Evolutionary conservation across 2,888 invertebrate species (phyloP), one percentile per base, ranked within the genome.

Genomic region (Amiota mariae): DNA sequence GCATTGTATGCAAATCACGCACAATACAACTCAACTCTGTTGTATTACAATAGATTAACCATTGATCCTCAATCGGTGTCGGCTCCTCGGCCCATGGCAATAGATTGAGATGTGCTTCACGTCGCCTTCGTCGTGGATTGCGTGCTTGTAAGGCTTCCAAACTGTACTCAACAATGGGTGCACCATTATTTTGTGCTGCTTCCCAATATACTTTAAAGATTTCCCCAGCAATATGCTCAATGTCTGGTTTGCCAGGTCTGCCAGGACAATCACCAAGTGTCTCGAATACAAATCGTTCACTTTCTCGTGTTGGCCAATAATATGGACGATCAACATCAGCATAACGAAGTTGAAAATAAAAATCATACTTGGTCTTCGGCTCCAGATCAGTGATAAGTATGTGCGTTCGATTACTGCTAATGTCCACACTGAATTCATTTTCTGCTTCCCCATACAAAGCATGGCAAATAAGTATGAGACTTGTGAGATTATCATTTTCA

Each of bases 171-270:
- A 92, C 91, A 9, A 96, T 92, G n/a, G 93, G 91, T 0, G 94
- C 94, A 0, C 97, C 97, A 85, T 96, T 94, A 13, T 94, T 93
- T 77, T 92, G 92, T 0, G 97, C 94, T 11, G 94, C 92, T 61
- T 93, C 91, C 98, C 98, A 98, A 84, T 93, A 93, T 0, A 97
- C 93, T 85, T 95, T 94, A 82, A 95, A 94, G 24, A 95, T 92
- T 24, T 94, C 93, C 24, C 93, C 93, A 24, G 93, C 93, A 12
- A 96, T 91, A 73, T 93, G 93, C 74, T 94, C 93, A n/a, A 96
- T 92, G 12, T 92, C 91, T 0, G 97, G 95, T 8, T 92, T 91
- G 0, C 95, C 95, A 0, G 97, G 97, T 1, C 93, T 91, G 59
- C 94, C 94, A 0, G 97, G 98, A 13, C 94, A 92, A 86, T 95